Base-by-base conservation (phyloP, 2,888 invertebrate genomes). In the Polydrusus cervinus region DNA sequence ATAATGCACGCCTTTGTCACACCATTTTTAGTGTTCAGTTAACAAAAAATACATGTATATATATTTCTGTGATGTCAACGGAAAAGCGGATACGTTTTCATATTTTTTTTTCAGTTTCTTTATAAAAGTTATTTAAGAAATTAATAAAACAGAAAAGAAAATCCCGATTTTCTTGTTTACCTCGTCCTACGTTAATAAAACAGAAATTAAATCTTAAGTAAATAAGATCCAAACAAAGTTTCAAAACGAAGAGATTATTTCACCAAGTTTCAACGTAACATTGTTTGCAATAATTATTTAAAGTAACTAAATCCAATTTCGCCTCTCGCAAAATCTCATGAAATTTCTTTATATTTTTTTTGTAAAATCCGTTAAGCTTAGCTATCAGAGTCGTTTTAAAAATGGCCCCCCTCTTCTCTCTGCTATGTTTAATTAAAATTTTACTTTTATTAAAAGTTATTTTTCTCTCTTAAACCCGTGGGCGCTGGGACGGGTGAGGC, bases 191-290 rank as follows among this genome's bases (percentile, higher is more conserved):
- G n/a, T 47, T 47, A 16, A 47, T 47, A 16, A 47, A 47, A 47
- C 51, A 18, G 51, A 51, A 51, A 51, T 51, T 51, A 51, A 51
- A 51, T 51, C 20, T 20, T 20, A 13, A 51, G 20, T 51, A 51
- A 51, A 51, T 51, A 51, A 20, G 10, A 51, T 51, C n/a, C 18
- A 18, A 51, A 51, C 11, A 51, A 51, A 20, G 20, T 51, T 51
- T 20, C 11, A 20, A n/a, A 51, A 51, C 51, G 20, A 20, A 51
- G 13, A 51, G 51, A 16, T 47, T 47, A 47, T 47, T 47, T 51
- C 20, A 20, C 8, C 9, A 51, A 51, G 20, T 51, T 51, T 51
- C 18, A 11, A 51, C 18, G 20, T 51, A 51, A 51, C 16, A 18
- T 20, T 20, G 51, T 20, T 47, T n/a, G 8, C n/a, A 47, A 43